Percentiles rank a stretch among this genome's conserved stretches.
phyloP scores from a whole-genome alignment of 2,888 invertebrate genomes.

The Polydrusus cervinus region DNA sequence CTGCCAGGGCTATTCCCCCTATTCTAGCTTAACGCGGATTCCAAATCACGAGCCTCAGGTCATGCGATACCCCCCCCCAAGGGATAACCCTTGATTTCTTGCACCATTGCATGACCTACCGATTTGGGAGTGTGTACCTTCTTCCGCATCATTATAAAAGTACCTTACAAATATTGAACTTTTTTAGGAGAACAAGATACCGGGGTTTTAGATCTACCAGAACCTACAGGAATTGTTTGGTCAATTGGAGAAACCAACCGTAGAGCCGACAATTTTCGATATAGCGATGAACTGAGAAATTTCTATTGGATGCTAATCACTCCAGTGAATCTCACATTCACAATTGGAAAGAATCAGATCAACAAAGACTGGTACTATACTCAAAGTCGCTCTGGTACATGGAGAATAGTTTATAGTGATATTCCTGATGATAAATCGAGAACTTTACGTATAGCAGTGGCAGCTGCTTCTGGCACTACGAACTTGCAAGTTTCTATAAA shows the following conservation, averaged over 20 bases:
- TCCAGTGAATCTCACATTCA: slow-evolving; percentile 35
- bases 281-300: slow-evolving; percentile 40
- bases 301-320: slow-evolving; percentile 47
- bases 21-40: too few species aligned
- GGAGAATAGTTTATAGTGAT: slow-evolving; percentile 34
- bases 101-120: too few species aligned
- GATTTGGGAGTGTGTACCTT: too few species aligned
- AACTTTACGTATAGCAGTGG: slow-evolving; percentile 28
- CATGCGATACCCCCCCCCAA: too few species aligned
- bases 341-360: slow-evolving; percentile 17
- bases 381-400: slow-evolving; percentile 33
- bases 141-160: too few species aligned
- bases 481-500: slow-evolving; percentile 22
- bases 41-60: too few species aligned
- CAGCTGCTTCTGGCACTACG: slow-evolving; percentile 28
- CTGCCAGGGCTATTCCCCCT: too few species aligned
- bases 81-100: too few species aligned
- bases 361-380: slow-evolving; percentile 36
- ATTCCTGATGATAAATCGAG: slow-evolving; percentile 6
- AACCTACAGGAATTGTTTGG: slow-evolving; percentile 37
- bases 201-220: slow-evolving; percentile 24
- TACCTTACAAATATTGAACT: too few species aligned
- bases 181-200: slow-evolving; percentile 18
- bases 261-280: slow-evolving; percentile 31
- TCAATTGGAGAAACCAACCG: slow-evolving; percentile 43